Evolutionary conservation across 2,888 invertebrate genomes (phyloP).

Genomic region (Saturnia japonica): DNA sequence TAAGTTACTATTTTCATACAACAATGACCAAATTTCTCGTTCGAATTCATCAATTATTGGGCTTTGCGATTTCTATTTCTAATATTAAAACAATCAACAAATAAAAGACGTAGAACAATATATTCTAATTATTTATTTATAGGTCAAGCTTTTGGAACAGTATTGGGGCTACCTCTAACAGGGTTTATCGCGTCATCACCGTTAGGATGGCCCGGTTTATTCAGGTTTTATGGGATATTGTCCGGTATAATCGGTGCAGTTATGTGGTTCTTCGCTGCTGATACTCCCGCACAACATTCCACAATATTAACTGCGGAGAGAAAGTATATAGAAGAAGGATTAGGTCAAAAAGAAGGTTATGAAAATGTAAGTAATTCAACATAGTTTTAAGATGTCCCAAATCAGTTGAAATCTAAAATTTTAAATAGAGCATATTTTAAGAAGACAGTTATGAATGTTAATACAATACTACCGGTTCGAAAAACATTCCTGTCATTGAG

Average conservation of each 20-base stretch:
- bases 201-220: constrained; percentile 90
- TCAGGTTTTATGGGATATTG: constrained; percentile 86
- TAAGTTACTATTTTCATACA: neutral
- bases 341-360: constrained; percentile 67
- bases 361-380: constrained; percentile 58
- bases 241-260: constrained; percentile 81
- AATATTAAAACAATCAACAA: no score
- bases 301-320: constrained; percentile 85
- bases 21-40: neutral
- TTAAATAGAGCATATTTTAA: no score
- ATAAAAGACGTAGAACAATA: neutral
- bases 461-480: no score
- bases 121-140: no score
- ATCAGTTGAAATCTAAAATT: no score
- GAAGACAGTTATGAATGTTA: no score
- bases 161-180: constrained; percentile 86
- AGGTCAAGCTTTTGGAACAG: constrained; percentile 90
- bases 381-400: no score
- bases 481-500: no score
- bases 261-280: constrained; percentile 83
- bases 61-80: neutral
- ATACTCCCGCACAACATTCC: constrained; percentile 84
- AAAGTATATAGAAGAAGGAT: constrained; percentile 85
- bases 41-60: neutral
- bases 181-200: constrained; percentile 86